phyloP scores from a whole-genome alignment of 2,797 vertebrate genomes.

The Setipinna tenuifilis region DNA sequence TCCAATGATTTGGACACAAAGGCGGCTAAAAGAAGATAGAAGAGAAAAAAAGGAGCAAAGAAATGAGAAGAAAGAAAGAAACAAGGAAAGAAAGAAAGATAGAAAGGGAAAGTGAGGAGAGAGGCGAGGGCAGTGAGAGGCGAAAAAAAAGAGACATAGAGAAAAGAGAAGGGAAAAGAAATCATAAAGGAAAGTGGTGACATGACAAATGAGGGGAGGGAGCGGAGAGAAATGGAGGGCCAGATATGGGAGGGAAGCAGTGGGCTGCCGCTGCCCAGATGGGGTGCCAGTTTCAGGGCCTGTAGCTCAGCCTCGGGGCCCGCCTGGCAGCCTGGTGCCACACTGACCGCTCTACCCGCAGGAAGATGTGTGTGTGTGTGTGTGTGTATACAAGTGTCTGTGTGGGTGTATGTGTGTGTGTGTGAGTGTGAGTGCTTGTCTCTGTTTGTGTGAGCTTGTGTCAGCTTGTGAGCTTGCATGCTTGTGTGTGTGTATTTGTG shows the following conservation, averaged over 20 bases:
- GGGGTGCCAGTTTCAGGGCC: not conserved
- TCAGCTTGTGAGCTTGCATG: not conserved
- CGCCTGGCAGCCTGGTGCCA: not conserved
- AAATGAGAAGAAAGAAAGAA: slow-evolving; percentile 39
- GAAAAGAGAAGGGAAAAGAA: not conserved
- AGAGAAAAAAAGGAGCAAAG: slow-evolving; percentile 65
- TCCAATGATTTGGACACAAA: not conserved
- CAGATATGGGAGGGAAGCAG: not conserved
- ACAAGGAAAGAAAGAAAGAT: slow-evolving; percentile 27
- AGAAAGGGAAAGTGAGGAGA: slow-evolving; percentile 5
- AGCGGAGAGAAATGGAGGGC: not conserved
- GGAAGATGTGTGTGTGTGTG: not conserved
- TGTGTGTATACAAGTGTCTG: not conserved
- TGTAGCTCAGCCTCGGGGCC: not conserved
- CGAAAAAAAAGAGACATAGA: not conserved
- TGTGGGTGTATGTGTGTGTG: not conserved
- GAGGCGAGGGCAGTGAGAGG: not conserved
- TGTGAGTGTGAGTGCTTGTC: not conserved
- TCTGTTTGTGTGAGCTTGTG: not conserved
- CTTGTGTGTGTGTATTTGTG: not conserved
- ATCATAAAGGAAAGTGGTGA: not conserved
- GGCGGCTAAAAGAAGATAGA: not conserved
- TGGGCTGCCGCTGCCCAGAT: not conserved
- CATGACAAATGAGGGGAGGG: slow-evolving; percentile 5
- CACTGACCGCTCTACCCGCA: not conserved